Conservation (phyloP, 2,113 vertebrate genomes). For the Quiscalus mexicanus region DNA sequence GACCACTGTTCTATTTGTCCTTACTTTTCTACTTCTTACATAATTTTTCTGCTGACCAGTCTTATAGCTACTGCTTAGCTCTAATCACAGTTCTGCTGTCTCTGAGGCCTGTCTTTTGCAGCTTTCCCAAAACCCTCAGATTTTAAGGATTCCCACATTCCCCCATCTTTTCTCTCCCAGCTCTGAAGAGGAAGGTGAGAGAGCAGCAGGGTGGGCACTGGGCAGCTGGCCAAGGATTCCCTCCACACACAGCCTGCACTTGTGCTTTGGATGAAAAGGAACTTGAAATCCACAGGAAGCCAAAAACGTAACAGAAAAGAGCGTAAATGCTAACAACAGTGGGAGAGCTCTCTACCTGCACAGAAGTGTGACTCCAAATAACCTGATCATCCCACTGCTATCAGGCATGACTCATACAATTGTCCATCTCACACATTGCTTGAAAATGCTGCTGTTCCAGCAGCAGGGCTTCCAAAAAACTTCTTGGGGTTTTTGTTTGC, state of each 20-base stretch:
- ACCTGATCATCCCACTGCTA: not conserved
- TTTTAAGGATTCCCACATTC: too few relatives aligned
- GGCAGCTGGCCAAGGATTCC: not conserved
- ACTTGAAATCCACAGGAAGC: not conserved
- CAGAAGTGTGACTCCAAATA: not conserved
- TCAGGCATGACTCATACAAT: not conserved
- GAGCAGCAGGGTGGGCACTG: fast-evolving
- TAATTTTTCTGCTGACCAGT: too few relatives aligned
- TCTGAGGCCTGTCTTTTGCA: too few relatives aligned
- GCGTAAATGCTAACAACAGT: not conserved
- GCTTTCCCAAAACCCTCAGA: too few relatives aligned
- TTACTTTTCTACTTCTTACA: too few relatives aligned
- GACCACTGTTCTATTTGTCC: too few relatives aligned
- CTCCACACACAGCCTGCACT: not conserved
- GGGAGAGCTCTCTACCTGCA: not conserved
- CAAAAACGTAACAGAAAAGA: not conserved
- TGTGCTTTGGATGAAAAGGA: not conserved
- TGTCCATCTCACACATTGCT: not conserved
- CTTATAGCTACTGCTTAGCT: too few relatives aligned
- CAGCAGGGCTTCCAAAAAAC: not conserved
- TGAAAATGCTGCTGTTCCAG: not conserved
- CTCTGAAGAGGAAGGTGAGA: not conserved
- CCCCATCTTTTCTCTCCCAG: not conserved
- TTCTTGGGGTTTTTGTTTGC: not conserved
- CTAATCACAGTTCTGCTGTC: too few relatives aligned